Base-by-base conservation (phyloP, 2,113 vertebrate species). In the Channa maculata region DNA sequence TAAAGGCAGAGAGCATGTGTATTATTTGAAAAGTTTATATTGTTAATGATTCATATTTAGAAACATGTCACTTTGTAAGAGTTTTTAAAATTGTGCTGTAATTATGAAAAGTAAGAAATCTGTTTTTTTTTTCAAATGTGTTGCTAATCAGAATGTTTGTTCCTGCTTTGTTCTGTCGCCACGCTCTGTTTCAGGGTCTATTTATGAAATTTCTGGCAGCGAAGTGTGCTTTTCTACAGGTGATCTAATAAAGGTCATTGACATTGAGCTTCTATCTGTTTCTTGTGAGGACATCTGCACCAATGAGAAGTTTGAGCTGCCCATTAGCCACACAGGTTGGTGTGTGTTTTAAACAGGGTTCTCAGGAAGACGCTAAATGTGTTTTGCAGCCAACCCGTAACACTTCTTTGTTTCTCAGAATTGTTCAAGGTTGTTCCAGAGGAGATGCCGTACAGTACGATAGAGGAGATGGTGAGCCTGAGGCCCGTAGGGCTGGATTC, bases 201-300 rank as follows among this genome's bases (percentile, higher is more conserved):
- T 98, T 64, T 98, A 98, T 4, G 97, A 98, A 91, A 76, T 98
- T 8, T 92, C 89, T 0, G 97, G 97, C 4, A 95, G 80, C 0
- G 96, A 98, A 67, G 96, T 97, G 60, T 95, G 95, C 80, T 93
- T 98, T 54, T 97, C 95, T 2, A 97, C 96, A 0, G 96, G 97
- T 0, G 97, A 98, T 89, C 88, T 98, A 48, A 76, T 98, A 43
- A 97, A 98, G 85, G 75, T 98, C 36, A 92, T 85, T 14, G 69
- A 59, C 1, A 9, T 95, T 10, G 71, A 86, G 11, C 93, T 96
- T 11, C 58, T 89, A 33, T 95, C 94, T 0, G 93, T 96, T 2
- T 41, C 75, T 55, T 96, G 95, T n/a, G 65, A 94, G 50, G 90
- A 96, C 6, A 44, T 77, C 0, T 54, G 45, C 43, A 94, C 88